Evolutionary conservation across 2,888 invertebrate genomes (phyloP).

Genomic region (Amphiduros pacificus): DNA sequence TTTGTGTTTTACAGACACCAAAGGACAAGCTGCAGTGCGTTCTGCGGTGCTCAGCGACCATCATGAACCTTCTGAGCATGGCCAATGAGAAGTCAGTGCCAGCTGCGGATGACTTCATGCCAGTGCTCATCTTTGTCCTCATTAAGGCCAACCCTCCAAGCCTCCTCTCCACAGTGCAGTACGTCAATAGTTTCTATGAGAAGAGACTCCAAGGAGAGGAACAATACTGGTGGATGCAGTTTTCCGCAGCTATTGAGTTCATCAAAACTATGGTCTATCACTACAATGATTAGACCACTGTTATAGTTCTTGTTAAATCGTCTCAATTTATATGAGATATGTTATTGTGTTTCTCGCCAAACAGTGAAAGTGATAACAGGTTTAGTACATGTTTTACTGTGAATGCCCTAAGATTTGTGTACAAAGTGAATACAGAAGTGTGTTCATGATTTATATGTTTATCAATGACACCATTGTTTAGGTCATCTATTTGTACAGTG

Average conservation of each 20-base stretch:
- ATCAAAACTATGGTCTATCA: slow-evolving; percentile 94
- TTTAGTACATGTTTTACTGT: no score
- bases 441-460: no score
- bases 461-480: no score
- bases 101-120: slow-evolving; percentile 90
- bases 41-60: slow-evolving; percentile 84
- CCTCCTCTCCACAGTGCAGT: slow-evolving; percentile 91
- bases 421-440: no score
- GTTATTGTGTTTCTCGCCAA: no score
- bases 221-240: slow-evolving; percentile 98
- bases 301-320: no score
- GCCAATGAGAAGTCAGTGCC: slow-evolving; percentile 74
- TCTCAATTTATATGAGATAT: no score
- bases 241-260: slow-evolving; percentile 93
- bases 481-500: no score
- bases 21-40: slow-evolving; percentile 83
- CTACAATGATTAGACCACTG: not conserved
- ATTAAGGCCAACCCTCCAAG: slow-evolving; percentile 96
- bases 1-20: slow-evolving; percentile 67
- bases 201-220: slow-evolving; percentile 84
- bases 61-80: slow-evolving; percentile 89
- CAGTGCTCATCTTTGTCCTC: slow-evolving; percentile 93
- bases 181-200: slow-evolving; percentile 89
- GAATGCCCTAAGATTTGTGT: no score
- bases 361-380: no score